These are phyloP conservation scores for Choreutis nemorana DNA, from an alignment of 2,888 invertebrate species.

Conservation along the genomic window DNA sequence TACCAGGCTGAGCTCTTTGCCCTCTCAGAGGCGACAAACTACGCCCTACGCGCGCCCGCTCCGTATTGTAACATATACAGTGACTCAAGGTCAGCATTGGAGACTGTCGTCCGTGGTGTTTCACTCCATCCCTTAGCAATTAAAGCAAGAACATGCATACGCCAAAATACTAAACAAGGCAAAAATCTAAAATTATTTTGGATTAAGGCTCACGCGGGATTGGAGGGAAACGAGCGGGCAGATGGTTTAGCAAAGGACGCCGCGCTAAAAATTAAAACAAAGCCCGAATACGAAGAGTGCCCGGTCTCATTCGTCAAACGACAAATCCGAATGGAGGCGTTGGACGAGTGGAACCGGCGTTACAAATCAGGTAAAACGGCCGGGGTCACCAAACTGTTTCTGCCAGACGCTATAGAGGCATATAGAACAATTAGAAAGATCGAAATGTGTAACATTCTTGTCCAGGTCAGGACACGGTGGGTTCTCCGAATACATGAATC, in stretches of 20 bases:
- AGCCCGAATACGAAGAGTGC: neutral
- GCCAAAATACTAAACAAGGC: neutral
- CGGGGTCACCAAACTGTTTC: neutral
- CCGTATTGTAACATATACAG: no score
- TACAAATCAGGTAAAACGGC: neutral
- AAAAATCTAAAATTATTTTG: slow-evolving; percentile 1
- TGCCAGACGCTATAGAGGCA: neutral
- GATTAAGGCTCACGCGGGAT: neutral
- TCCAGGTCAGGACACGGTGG: slow-evolving; percentile 3
- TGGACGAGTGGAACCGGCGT: slow-evolving; percentile 1
- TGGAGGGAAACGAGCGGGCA: slow-evolving; percentile 1
- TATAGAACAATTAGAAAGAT: neutral
- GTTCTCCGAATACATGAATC: slow-evolving; percentile 1
- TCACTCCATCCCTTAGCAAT: slow-evolving; percentile 1
- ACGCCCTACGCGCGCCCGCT: no score
- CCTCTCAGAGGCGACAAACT: no score
- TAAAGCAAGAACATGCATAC: neutral
- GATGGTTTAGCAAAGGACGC: no score
- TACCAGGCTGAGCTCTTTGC: no score
- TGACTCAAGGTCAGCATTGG: no score
- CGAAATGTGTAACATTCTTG: neutral
- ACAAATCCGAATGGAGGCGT: neutral
- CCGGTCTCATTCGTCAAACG: slow-evolving; percentile 1
- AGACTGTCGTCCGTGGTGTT: no score
- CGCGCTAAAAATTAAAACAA: no score